These are phyloP conservation scores for Rostratula benghalensis DNA, from an alignment of 2,113 vertebrate species.

Conservation along the genomic window DNA sequence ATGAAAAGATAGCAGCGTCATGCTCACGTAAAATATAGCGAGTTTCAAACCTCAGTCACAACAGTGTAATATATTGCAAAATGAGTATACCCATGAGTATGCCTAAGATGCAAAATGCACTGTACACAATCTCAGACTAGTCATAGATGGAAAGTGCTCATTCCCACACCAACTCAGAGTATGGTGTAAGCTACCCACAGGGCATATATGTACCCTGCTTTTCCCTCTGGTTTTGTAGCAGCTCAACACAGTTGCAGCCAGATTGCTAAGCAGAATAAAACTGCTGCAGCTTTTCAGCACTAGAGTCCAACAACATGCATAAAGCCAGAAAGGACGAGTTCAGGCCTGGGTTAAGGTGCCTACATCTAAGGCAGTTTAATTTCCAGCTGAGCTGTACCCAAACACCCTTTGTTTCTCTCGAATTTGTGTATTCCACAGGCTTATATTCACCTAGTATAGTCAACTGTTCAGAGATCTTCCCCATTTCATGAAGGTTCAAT, in stretches of 20 bases:
- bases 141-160: background rate
- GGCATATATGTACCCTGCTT: background rate
- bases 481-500: background rate
- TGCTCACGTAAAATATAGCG: background rate
- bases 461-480: background rate
- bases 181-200: background rate
- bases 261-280: background rate
- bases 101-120: background rate
- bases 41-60: background rate
- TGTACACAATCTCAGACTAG: background rate
- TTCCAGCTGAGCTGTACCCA: background rate
- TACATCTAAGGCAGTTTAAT: background rate
- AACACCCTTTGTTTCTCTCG: background rate
- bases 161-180: background rate
- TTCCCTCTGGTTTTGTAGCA: background rate
- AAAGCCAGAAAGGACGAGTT: background rate
- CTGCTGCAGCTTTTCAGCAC: background rate
- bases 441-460: background rate
- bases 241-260: background rate
- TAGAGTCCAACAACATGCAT: background rate
- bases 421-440: background rate
- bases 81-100: background rate
- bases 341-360: background rate
- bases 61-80: background rate
- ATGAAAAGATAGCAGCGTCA: background rate